Conservation (phyloP, 2,888 invertebrate species). For the Romanomermis culicivorax region DNA sequence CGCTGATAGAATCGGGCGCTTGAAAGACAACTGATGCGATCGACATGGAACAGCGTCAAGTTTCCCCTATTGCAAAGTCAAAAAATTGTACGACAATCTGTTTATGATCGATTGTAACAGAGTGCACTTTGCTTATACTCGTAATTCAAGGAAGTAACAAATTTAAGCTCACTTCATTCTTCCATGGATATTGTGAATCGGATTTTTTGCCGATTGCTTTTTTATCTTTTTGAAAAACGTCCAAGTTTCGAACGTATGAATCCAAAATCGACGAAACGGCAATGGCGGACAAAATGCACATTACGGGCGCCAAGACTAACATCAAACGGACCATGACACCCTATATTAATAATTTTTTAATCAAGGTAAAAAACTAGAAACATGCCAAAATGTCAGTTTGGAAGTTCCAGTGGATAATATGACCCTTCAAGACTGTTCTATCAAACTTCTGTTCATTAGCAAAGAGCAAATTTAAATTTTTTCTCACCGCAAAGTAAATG, state of each 20-base stretch:
- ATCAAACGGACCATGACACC: conserved; percentile 97
- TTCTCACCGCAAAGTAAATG: conserved; percentile 74
- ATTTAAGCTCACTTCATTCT: conserved; percentile 48
- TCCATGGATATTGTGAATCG: conserved; percentile 46
- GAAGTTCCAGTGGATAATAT: conserved; percentile 45
- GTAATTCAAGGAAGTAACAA: no score
- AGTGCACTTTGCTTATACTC: no score
- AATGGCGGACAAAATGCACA: conserved; percentile 90
- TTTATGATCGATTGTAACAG: no score
- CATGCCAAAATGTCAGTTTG: conserved; percentile 65
- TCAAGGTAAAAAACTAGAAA: not conserved
- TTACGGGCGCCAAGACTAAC: conserved; percentile 88
- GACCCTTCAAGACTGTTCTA: conserved; percentile 59
- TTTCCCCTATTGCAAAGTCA: no score
- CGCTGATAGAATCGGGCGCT: no score
- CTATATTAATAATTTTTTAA: no score
- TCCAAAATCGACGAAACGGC: conserved; percentile 62
- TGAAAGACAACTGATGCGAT: no score
- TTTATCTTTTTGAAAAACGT: conserved; percentile 26
- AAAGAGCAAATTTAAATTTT: no score
- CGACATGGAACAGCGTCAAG: no score
- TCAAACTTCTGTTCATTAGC: no score
- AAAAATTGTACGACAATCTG: no score
- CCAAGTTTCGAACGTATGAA: conserved; percentile 63
- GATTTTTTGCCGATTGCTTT: conserved; percentile 18